Evolutionary conservation across 2,113 vertebrate genomes (phyloP), one percentile per base, ranked within the genome.

Genomic region (Tenrec ecaudatus): DNA sequence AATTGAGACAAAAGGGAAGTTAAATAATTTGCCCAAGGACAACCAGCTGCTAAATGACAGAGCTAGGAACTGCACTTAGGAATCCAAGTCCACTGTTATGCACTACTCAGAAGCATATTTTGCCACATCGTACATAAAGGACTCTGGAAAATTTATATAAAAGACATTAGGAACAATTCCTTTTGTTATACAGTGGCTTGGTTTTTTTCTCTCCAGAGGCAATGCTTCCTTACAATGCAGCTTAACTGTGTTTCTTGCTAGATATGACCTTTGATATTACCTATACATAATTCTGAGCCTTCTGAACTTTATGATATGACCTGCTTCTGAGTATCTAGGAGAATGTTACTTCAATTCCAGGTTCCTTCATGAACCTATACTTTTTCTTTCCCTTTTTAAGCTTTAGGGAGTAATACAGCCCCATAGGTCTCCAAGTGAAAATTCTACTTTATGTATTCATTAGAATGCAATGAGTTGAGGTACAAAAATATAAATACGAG

Each of bases 371-470:
- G 77, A 93, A 60, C 14, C n/a, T 47, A 66, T 68, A 19, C 9
- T 81, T 93, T 92, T 94, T 64, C 43, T 80, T 91, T 60, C 36
- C 25, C 43, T 73, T 92, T 89, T 22, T 22, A 88, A 92, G 40
- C 40, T 85, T 16, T 73, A 85, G 60, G 62, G 53, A 93, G 60
- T 60, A 53, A 88, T 78, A 78, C 29, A 82, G 68, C 68, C 85
- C 79, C 53, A 82, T 57, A 81, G 60, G 60, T 31, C 14, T 92
- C 53, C 68, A 78, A 78, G 40, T 85, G n/a, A 94, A 88, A 92
- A 53, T 81, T 83, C 66, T n/a, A 62, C 90, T 92, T 96, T 88
- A 86, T 29, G 64, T 77, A 92, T 47, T 95, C 60, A 92, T 96
- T 93, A 95, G 40, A 88, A 75, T 88, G 31, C 53, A 90, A 40